Percentiles rank a stretch among this genome's conserved stretches.
These are phyloP conservation scores for Apogon hyalosoma DNA, from an alignment of 2,797 vertebrate genomes.

Conservation along the genomic window DNA sequence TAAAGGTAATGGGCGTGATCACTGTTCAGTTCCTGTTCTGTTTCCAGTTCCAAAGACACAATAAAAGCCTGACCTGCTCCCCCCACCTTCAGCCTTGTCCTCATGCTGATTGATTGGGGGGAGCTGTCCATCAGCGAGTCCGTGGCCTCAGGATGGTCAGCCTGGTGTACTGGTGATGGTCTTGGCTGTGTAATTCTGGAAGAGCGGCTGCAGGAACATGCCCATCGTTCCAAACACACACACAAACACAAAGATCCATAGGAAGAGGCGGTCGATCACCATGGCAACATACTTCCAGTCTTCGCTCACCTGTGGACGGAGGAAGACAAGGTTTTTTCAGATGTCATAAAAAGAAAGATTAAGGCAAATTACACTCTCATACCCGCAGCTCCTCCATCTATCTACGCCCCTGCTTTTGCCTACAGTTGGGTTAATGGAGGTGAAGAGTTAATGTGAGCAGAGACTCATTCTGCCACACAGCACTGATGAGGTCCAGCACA, in stretches of 20 bases:
- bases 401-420: constrained; percentile 16
- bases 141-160: constrained; percentile 66
- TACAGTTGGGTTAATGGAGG: constrained; percentile 70
- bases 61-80: constrained; percentile 58
- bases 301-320: constrained; percentile 90
- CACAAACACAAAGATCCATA: constrained; percentile 97
- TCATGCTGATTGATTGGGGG: constrained; percentile 62
- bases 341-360: constrained; percentile 35
- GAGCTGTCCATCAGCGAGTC: constrained; percentile 57
- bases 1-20: constrained; percentile 77
- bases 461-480: constrained; percentile 75
- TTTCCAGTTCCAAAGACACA: constrained; percentile 64
- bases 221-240: constrained; percentile 95
- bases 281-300: constrained; percentile 99
- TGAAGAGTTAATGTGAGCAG: constrained; percentile 81
- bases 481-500: constrained; percentile 79
- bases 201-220: constrained; percentile 97
- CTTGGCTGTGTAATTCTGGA: constrained; percentile 93
- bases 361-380: constrained; percentile 33
- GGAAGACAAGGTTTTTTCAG: constrained; percentile 7
- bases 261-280: constrained; percentile 98
- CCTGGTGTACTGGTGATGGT: constrained; percentile 82
- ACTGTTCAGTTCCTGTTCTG: constrained; percentile 67
- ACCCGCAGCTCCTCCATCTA: constrained; percentile 21
- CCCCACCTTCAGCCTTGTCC: constrained; percentile 42